phyloP scores from a whole-genome alignment of 2,113 vertebrate genomes.

The Diglossa brunneiventris region DNA sequence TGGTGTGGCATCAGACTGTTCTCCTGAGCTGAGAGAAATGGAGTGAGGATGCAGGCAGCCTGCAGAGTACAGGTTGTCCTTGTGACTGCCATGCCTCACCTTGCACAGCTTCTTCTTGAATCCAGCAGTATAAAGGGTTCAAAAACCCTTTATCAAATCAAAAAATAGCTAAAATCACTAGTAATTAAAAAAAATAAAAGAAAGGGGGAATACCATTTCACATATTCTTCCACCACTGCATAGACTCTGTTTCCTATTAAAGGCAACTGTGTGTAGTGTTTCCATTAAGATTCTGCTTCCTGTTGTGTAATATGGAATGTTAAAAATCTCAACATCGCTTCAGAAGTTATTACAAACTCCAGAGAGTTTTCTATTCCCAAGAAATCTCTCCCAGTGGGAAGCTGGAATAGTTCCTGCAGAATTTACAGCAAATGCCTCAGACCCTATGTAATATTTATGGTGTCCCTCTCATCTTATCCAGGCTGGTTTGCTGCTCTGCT shows the following conservation, averaged over 20 bases:
- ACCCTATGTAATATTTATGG: constrained; percentile 39
- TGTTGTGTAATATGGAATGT: constrained; percentile 59
- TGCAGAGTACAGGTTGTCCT: not conserved
- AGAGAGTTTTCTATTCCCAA: constrained; percentile 39
- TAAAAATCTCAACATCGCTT: constrained; percentile 24
- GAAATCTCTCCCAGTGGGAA: constrained; percentile 50
- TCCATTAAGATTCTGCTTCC: constrained; percentile 47
- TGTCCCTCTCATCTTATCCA: constrained; percentile 51
- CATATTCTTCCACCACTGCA: not conserved
- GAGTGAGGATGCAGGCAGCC: not conserved
- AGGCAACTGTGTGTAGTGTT: not conserved
- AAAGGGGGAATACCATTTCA: not conserved
- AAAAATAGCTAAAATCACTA: not conserved
- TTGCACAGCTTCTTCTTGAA: not conserved
- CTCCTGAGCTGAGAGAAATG: not conserved
- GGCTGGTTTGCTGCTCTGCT: constrained; percentile 15
- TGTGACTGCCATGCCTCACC: not conserved
- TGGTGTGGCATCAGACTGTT: not conserved
- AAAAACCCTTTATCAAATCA: no score
- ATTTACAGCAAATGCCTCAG: constrained; percentile 36
- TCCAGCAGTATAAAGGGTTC: not conserved
- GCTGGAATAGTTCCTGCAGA: constrained; percentile 23
- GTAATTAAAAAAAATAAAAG: not conserved
- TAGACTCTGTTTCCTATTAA: constrained; percentile 40
- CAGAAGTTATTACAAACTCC: constrained; percentile 40